These are phyloP conservation scores for Zaprionus davidi DNA, from an alignment of 1,140 invertebrate species.

Conservation along the genomic window DNA sequence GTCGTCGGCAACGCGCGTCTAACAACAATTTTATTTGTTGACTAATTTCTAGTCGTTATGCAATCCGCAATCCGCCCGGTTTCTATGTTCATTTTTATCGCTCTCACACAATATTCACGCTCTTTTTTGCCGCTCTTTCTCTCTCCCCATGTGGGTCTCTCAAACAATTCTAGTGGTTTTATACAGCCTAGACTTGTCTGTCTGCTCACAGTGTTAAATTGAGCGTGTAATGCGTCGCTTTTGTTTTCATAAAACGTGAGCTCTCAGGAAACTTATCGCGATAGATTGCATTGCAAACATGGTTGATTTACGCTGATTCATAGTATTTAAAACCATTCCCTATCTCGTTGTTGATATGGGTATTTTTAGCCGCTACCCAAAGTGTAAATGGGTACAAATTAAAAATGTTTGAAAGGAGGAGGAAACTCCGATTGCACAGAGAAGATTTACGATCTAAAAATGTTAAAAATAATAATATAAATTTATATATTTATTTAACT, in stretches of 20 bases:
- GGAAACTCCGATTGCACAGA: too few species aligned
- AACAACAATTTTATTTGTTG: conserved; percentile 58
- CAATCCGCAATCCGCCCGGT: conserved; percentile 17
- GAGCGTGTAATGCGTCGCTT: conserved; percentile 14
- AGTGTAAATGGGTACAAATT: too few species aligned
- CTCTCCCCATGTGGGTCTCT: not conserved
- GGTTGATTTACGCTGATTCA: not conserved
- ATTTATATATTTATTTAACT: too few species aligned
- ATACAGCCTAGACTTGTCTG: conserved; percentile 2
- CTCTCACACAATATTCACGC: not conserved
- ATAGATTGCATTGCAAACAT: not conserved
- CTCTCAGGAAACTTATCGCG: conserved; percentile 9
- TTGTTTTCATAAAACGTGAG: not conserved
- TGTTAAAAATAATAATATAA: too few species aligned
- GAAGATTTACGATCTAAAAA: too few species aligned
- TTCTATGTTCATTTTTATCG: not conserved
- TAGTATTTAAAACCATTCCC: not conserved
- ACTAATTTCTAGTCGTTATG: conserved; percentile 50
- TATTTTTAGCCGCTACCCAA: not conserved
- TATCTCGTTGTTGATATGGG: not conserved
- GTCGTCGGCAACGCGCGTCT: conserved; percentile 24
- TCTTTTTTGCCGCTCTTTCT: conserved; percentile 12
- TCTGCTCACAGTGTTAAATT: conserved; percentile 8
- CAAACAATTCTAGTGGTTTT: not conserved
- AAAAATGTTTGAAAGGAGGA: too few species aligned